Conservation (phyloP, 64 coral and sea anemone genomes). For the Stylophora pistillata region DNA sequence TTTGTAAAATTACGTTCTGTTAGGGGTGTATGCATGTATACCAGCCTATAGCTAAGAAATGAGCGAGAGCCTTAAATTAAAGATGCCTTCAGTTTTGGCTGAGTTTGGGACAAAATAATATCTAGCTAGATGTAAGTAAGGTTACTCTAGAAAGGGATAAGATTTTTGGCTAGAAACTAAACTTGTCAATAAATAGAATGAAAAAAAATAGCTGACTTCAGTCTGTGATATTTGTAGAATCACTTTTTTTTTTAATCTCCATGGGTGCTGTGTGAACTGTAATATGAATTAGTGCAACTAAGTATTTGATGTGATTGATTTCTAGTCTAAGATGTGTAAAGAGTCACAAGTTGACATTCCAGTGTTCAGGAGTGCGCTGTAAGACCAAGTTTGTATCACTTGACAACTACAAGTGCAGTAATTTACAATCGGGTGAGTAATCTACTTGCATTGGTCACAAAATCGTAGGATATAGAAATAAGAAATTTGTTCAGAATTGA, state of each 20-base stretch:
- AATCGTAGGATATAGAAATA: no score
- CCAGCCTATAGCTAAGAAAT: not conserved
- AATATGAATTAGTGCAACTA: no score
- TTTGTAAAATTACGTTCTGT: no score
- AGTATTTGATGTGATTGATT: not conserved
- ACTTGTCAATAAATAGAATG: no score
- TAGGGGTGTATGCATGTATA: not conserved
- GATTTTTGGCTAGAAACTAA: no score
- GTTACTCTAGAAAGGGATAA: no score
- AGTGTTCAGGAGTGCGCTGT: slow-evolving; percentile 39
- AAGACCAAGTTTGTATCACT: slow-evolving; percentile 57
- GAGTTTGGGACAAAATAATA: no score
- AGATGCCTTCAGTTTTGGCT: no score
- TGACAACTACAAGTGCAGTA: slow-evolving; percentile 30
- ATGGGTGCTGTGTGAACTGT: not conserved
- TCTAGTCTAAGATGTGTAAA: slow-evolving; percentile 59
- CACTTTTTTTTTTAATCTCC: not conserved
- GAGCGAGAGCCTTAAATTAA: no score
- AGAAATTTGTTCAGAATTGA: no score
- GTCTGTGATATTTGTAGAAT: not conserved
- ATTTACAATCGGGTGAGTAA: slow-evolving; percentile 39
- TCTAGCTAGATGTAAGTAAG: no score
- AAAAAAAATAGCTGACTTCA: no score
- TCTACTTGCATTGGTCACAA: not conserved
- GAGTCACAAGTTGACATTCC: slow-evolving; percentile 33